Percentiles rank a stretch among this genome's conserved stretches.
These are phyloP conservation scores for Andrena bucephala DNA, from an alignment of 2,888 invertebrate genomes.

Conservation along the genomic window DNA sequence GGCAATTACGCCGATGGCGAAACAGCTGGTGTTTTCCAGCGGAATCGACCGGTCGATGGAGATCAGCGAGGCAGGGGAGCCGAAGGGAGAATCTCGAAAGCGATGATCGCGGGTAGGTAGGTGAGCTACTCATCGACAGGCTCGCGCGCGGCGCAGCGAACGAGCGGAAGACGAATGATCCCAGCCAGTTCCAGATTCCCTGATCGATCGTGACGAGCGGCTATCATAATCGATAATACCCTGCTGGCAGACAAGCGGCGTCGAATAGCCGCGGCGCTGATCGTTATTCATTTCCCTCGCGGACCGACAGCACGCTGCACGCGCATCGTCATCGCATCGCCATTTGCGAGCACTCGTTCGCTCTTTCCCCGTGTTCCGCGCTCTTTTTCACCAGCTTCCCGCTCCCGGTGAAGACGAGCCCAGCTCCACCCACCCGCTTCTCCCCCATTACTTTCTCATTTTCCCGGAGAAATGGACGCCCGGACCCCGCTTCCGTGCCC, in stretches of 20 bases:
- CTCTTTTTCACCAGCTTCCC: constrained; percentile 32
- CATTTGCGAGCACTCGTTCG: constrained; percentile 77
- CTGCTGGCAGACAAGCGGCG: constrained; percentile 67
- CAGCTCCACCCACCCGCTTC: constrained; percentile 65
- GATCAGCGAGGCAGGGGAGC: not conserved
- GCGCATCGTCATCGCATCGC: constrained; percentile 80
- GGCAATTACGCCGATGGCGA: not conserved
- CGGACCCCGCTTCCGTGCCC: constrained; percentile 35
- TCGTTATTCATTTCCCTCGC: constrained; percentile 77
- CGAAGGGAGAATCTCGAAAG: not conserved
- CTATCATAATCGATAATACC: constrained; percentile 78
- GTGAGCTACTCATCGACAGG: constrained; percentile 30
- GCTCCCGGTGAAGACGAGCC: constrained; percentile 18
- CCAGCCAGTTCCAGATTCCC: constrained; percentile 55
- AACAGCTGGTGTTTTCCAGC: not conserved
- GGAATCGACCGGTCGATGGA: not conserved
- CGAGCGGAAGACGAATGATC: constrained; percentile 52
- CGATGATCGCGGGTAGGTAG: not conserved
- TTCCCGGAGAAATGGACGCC: constrained; percentile 68
- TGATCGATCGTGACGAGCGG: constrained; percentile 77
- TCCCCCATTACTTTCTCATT: constrained; percentile 71
- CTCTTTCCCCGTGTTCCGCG: constrained; percentile 16
- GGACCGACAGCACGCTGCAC: constrained; percentile 71
- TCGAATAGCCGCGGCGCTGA: constrained; percentile 70
- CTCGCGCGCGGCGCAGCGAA: constrained; percentile 16